A percentile compares a stretch with the other conserved stretches of the same genome.
Conservation (phyloP, 2,113 vertebrate species). For the Willisornis vidua region DNA sequence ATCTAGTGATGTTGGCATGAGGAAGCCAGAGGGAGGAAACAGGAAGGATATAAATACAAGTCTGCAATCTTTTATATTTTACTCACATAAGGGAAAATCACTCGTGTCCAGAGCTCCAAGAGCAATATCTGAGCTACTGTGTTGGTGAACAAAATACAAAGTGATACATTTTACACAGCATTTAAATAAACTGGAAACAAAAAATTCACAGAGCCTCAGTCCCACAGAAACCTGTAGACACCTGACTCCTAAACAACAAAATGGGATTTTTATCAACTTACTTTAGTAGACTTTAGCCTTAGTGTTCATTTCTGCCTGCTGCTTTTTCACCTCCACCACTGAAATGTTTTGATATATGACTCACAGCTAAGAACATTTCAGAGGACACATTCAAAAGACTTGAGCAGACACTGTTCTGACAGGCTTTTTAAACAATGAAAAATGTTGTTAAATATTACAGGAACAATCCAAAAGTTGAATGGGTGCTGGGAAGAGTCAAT, state of each 20-base stretch:
- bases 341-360: slow-evolving; percentile 12
- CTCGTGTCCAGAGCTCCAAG: background rate
- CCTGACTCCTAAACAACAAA: background rate
- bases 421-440: slow-evolving; percentile 31
- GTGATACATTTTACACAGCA: background rate
- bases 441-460: slow-evolving; percentile 14
- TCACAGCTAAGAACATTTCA: slow-evolving; percentile 8
- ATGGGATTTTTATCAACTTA: background rate
- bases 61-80: slow-evolving; percentile 1
- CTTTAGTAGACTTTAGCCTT: background rate
- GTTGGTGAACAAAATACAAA: background rate
- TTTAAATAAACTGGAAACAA: background rate
- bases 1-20: slow-evolving; percentile 61
- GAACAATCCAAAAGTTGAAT: background rate
- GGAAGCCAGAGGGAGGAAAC: slow-evolving; percentile 54
- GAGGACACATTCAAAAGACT: background rate
- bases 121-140: background rate
- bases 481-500: slow-evolving; percentile 5
- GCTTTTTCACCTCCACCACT: slow-evolving; percentile 3
- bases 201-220: background rate
- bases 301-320: background rate
- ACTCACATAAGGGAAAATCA: slow-evolving; percentile 8
- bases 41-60: slow-evolving; percentile 53
- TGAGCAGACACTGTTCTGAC: slow-evolving; percentile 2
- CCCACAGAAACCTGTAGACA: background rate